A percentile compares a stretch with the other conserved stretches of the same genome.
Conservation (phyloP, 2,113 vertebrate genomes). For the Stomatorhinus ivindoensis region DNA sequence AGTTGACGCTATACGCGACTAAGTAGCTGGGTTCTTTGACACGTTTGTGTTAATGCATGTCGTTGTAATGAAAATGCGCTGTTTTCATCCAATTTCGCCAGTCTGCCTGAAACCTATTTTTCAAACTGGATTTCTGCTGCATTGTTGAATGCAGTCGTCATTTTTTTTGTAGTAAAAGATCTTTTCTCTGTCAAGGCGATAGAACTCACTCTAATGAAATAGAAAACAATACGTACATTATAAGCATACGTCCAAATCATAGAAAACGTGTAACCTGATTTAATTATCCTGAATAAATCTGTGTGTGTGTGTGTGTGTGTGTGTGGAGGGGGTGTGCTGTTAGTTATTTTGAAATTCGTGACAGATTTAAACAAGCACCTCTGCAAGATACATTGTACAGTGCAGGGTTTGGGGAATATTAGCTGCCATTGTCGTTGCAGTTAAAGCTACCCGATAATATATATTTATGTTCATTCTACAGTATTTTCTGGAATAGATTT, state of each 20-base stretch:
- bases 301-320: not conserved
- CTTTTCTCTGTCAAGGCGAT: conserved; percentile 10
- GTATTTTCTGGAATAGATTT: not conserved
- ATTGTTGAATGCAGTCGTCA: conserved; percentile 36
- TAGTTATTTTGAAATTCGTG: conserved; percentile 27
- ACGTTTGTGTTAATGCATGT: not conserved
- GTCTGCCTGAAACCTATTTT: conserved; percentile 23
- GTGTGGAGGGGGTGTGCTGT: conserved; percentile 18
- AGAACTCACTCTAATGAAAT: not conserved
- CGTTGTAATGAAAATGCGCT: conserved; percentile 1
- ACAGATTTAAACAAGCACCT: conserved; percentile 27
- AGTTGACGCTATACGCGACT: not conserved
- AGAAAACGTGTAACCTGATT: conserved; percentile 4
- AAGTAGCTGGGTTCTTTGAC: not conserved
- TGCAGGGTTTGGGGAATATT: not conserved
- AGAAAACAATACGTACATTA: not conserved
- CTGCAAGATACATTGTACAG: conserved; percentile 32
- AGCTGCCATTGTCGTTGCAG: not conserved
- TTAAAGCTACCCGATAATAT: not conserved
- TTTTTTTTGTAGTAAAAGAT: conserved; percentile 22
- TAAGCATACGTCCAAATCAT: not conserved
- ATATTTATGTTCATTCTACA: not conserved
- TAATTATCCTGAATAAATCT: conserved; percentile 10
- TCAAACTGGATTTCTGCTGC: conserved; percentile 29
- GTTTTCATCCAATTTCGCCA: not conserved